Evolutionary conservation across 2,888 invertebrate species (phyloP).

Genomic region (Tiliacea aurago): DNA sequence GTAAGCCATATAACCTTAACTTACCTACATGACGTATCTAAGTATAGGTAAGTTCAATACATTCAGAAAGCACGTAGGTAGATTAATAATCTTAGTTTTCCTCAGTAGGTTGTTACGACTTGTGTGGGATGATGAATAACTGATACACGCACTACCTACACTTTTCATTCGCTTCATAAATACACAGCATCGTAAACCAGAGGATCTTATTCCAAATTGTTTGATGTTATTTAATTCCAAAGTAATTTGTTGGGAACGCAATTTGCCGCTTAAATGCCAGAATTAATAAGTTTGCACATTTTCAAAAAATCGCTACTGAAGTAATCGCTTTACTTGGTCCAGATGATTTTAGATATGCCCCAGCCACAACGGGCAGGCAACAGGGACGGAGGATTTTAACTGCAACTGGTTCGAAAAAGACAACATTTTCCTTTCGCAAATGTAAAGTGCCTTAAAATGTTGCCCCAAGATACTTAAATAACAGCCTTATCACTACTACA

Average conservation of each 20-base stretch:
- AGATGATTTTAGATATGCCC: constrained; percentile 88
- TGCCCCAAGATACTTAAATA: constrained; percentile 59
- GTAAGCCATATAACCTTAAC: background rate
- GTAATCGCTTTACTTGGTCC: constrained; percentile 88
- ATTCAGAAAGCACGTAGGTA: constrained; percentile 40
- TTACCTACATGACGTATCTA: constrained; percentile 8
- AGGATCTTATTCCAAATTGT: constrained; percentile 44
- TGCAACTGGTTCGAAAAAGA: constrained; percentile 90
- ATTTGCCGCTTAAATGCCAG: constrained; percentile 77
- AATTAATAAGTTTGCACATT: constrained; percentile 86
- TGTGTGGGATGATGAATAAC: constrained; percentile 41
- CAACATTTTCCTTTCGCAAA: constrained; percentile 83
- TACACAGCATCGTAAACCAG: constrained; percentile 32
- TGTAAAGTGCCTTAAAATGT: constrained; percentile 75
- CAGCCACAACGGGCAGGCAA: constrained; percentile 82
- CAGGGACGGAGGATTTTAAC: constrained; percentile 88
- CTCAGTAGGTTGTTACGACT: constrained; percentile 41
- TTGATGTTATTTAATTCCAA: constrained; percentile 58
- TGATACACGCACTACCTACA: constrained; percentile 36
- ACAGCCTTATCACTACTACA: constrained; percentile 64
- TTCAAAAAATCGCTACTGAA: constrained; percentile 84
- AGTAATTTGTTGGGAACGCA: constrained; percentile 69
- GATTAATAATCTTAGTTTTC: constrained; percentile 47
- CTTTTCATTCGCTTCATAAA: constrained; percentile 39
- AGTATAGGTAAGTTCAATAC: constrained; percentile 4